Conservation (phyloP, 1,140 invertebrate genomes). For the Mesaphorura yosii region DNA sequence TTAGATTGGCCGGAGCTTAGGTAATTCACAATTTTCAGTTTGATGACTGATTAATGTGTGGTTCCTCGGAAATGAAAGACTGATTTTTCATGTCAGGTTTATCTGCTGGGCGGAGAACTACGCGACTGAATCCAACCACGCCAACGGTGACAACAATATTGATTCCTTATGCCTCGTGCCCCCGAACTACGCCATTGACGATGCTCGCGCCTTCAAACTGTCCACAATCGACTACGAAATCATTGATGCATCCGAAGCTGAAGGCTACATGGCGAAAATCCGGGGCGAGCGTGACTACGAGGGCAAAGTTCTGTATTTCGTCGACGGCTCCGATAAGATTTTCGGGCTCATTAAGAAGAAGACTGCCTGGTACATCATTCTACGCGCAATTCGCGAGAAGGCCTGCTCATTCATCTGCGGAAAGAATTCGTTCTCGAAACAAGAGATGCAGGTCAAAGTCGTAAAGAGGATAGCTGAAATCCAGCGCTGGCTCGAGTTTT, state of each 20-base stretch:
- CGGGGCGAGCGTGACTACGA: conserved; percentile 37
- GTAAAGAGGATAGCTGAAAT: conserved; percentile 35
- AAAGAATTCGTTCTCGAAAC: neutral
- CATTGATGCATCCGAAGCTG: conserved; percentile 25
- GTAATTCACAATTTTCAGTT: conserved; percentile 8
- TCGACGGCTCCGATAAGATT: conserved; percentile 35
- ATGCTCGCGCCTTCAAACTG: conserved; percentile 31
- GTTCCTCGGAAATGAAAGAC: neutral
- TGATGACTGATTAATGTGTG: neutral
- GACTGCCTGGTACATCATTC: conserved; percentile 42
- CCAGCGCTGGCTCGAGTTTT: conserved; percentile 35
- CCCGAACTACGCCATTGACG: conserved; percentile 33
- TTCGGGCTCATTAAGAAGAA: conserved; percentile 43
- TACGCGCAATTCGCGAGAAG: conserved; percentile 40
- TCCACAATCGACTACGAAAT: conserved; percentile 27
- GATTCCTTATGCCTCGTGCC: conserved; percentile 34
- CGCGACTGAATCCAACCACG: no score
- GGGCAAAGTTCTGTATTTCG: conserved; percentile 42
- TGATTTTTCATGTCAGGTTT: conserved; percentile 33
- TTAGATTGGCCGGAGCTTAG: conserved; percentile 34
- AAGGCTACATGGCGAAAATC: conserved; percentile 33
- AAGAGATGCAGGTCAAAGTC: conserved; percentile 22
- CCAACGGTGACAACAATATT: conserved; percentile 31
- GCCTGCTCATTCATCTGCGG: conserved; percentile 9
- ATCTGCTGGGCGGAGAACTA: conserved; percentile 39